Percentiles rank a stretch among this genome's conserved stretches.
Conservation (phyloP, 2,113 vertebrate species). For the Caloenas nicobarica region DNA sequence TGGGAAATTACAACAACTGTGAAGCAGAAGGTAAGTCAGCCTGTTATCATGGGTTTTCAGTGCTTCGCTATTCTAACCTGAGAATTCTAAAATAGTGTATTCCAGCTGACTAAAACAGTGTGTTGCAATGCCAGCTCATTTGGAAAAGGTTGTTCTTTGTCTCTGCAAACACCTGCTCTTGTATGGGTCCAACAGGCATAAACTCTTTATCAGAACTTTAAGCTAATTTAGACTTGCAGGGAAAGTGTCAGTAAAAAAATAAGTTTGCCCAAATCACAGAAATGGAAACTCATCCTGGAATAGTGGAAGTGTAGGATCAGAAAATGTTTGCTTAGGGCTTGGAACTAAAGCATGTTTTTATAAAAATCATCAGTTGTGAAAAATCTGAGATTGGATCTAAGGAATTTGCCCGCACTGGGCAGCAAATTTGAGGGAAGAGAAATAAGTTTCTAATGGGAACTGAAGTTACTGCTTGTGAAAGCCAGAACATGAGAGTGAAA, state of each 20-base stretch:
- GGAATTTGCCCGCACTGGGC: background rate
- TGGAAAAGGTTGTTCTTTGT: background rate
- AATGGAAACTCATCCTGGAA: background rate
- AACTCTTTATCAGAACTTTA: background rate
- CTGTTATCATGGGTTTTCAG: background rate
- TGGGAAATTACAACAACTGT: background rate
- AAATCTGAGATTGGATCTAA: background rate
- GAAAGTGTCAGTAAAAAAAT: background rate
- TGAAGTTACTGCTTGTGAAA: background rate
- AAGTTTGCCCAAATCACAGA: background rate
- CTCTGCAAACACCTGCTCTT: conserved; percentile 21
- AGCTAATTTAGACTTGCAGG: background rate
- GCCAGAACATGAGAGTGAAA: background rate
- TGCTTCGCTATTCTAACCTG: background rate
- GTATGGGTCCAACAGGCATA: background rate
- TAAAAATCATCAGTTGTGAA: background rate
- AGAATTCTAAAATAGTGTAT: background rate
- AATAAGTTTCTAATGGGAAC: background rate
- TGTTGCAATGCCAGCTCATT: background rate
- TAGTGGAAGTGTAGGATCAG: background rate
- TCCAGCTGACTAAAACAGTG: background rate
- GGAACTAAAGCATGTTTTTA: background rate
- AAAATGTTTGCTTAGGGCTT: background rate
- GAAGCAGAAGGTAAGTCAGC: background rate
- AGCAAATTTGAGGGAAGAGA: background rate